Evolutionary conservation across 37 sponge, comb jelly and placozoan species (phyloP), one percentile per base, ranked within the genome.

Genomic region (Mnemiopsis leidyi): DNA sequence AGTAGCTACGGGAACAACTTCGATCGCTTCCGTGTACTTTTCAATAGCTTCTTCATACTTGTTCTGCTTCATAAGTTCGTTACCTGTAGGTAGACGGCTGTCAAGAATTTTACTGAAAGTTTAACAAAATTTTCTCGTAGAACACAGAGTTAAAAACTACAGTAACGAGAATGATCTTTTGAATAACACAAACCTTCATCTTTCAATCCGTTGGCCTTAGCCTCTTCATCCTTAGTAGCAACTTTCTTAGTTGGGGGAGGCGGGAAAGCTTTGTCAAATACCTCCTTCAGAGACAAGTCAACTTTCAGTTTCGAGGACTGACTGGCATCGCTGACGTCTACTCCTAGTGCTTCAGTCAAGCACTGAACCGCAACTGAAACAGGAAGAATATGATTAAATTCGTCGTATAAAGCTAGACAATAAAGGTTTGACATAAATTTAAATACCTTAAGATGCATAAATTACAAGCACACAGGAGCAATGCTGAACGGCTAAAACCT

Each of bases 1-100:
- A 1, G 68, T 85, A n/a, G 90, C 67, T 1, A 29, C 23, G 26
- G 90, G 90, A 33, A 25, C 23, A 13, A 85, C 68, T 48, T 85
- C 90, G 31, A 85, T 85, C 23, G 90, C 90, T 48, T 38, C 90
- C 2, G 90, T n/a, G 26, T 85, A 85, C 31, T 85, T 85, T 38
- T 85, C 90, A 2, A 85, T 33, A 23, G 90, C 90, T 38, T 85
- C 90, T 28, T 85, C 90, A 67, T 85, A 85, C 29, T 85, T 85
- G 61, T 85, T 85, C 90, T 85, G 90, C 24, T 85, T 85, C 90
- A 85, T 85, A 5, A 85, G 61, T 5, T 85, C 90, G 31, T 85
- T 85, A 39, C 90, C 79, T 77, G 79, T 21, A 25, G n/a, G n/a
- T n/a, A n/a, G n/a, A n/a, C n/a, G n/a, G n/a, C n/a, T n/a, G n/a